These are phyloP conservation scores for Lepus europaeus DNA, from an alignment of 2,113 vertebrate species.

Conservation along the genomic window DNA sequence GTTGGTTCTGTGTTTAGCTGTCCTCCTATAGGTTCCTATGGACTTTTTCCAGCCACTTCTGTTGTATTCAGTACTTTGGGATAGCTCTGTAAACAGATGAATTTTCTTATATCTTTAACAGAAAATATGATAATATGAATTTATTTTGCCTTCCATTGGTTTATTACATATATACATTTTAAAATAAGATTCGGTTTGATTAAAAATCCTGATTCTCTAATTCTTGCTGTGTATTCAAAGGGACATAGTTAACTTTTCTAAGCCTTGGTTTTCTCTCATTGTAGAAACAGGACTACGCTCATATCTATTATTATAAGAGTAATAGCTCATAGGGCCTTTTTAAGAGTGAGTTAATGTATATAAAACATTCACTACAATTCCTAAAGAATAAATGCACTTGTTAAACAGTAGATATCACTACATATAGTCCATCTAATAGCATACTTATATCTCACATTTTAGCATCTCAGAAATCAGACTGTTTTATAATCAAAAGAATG, in stretches of 20 bases:
- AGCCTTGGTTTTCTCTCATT: not conserved
- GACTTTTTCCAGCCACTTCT: too few species aligned
- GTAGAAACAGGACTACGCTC: not conserved
- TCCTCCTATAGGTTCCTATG: too few species aligned
- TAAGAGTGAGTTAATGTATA: not conserved
- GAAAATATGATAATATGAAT: not conserved
- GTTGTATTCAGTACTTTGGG: too few species aligned
- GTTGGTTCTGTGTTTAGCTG: too few species aligned
- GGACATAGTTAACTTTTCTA: not conserved
- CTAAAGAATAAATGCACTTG: not conserved
- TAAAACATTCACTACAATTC: not conserved
- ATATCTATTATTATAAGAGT: not conserved
- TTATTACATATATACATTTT: not conserved
- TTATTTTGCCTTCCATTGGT: not conserved
- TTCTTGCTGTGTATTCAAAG: not conserved
- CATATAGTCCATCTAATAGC: not conserved
- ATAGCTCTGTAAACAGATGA: too few species aligned
- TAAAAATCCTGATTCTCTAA: not conserved
- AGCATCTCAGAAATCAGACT: not conserved
- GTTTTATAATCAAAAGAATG: not conserved
- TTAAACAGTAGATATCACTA: not conserved
- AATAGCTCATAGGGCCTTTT: not conserved
- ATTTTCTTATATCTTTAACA: not conserved
- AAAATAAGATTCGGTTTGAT: not conserved
- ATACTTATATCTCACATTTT: not conserved